Evolutionary conservation across 2,888 invertebrate species (phyloP).

Genomic region (Diplolepis rosae): DNA sequence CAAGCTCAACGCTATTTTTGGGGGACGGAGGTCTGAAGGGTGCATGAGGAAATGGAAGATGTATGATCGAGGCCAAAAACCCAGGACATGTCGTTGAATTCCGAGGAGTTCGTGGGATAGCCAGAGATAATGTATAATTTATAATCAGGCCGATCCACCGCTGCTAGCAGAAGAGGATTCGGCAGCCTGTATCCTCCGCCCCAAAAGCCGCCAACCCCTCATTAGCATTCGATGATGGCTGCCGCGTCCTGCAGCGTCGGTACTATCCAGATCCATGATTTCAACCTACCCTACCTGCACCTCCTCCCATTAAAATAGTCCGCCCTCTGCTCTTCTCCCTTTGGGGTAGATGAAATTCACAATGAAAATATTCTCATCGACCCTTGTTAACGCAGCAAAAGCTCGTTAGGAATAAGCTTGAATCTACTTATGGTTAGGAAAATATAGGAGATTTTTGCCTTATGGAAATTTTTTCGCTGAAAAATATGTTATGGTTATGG

Average conservation of each 20-base stretch:
- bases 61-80: conserved; percentile 9
- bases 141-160: conserved; percentile 71
- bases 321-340: conserved; percentile 37
- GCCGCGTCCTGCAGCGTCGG: conserved; percentile 70
- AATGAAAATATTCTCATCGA: background rate
- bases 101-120: conserved; percentile 48
- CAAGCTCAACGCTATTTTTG: background rate
- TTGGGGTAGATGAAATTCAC: background rate
- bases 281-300: conserved; percentile 59
- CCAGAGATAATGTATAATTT: conserved; percentile 67
- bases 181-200: conserved; percentile 61
- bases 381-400: background rate
- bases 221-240: conserved; percentile 74
- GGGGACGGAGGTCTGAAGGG: background rate
- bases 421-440: background rate
- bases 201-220: conserved; percentile 70
- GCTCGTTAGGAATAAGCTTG: background rate
- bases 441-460: background rate
- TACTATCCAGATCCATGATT: conserved; percentile 63
- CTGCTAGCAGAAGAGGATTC: conserved; percentile 45
- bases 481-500: background rate
- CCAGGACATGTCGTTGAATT: conserved; percentile 6
- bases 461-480: background rate
- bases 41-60: conserved; percentile 18
- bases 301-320: conserved; percentile 39